These are phyloP conservation scores for Gryon sp. DNA, from an alignment of 1,140 invertebrate genomes.

Conservation along the genomic window DNA sequence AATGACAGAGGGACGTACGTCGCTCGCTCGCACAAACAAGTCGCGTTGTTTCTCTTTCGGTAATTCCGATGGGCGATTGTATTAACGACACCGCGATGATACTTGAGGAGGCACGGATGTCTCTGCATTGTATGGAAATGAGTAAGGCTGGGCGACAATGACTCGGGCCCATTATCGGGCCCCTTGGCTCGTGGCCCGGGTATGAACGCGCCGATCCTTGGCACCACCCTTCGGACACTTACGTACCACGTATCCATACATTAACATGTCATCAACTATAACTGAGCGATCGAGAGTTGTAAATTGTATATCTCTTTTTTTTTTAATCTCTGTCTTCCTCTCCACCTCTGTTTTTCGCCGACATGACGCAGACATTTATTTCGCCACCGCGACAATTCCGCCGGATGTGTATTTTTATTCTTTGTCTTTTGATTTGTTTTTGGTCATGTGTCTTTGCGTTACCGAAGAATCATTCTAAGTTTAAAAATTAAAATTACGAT, in stretches of 20 bases:
- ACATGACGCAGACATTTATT: constrained; percentile 5
- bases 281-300: constrained; percentile 53
- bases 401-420: too few species aligned
- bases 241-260: constrained; percentile 74
- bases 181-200: constrained; percentile 70
- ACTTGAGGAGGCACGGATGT: constrained; percentile 67
- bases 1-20: constrained; percentile 48
- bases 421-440: too few species aligned
- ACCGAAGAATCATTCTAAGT: too few species aligned
- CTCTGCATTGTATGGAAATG: constrained; percentile 79
- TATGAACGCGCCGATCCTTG: constrained; percentile 36
- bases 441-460: too few species aligned
- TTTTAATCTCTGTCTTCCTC: too few species aligned
- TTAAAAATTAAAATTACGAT: too few species aligned
- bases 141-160: constrained; percentile 79
- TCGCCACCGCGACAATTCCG: too few species aligned
- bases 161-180: constrained; percentile 70
- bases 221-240: constrained; percentile 66
- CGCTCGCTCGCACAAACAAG: constrained; percentile 42
- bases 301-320: constrained; percentile 41
- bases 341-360: not conserved
- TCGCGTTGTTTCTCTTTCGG: constrained; percentile 68
- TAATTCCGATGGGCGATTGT: constrained; percentile 73
- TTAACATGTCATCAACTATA: constrained; percentile 75
- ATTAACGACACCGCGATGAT: constrained; percentile 74